Percentiles rank a stretch among this genome's conserved stretches.
Evolutionary conservation across 2,113 vertebrate genomes (phyloP).

Genomic region (Merops nubicus): DNA sequence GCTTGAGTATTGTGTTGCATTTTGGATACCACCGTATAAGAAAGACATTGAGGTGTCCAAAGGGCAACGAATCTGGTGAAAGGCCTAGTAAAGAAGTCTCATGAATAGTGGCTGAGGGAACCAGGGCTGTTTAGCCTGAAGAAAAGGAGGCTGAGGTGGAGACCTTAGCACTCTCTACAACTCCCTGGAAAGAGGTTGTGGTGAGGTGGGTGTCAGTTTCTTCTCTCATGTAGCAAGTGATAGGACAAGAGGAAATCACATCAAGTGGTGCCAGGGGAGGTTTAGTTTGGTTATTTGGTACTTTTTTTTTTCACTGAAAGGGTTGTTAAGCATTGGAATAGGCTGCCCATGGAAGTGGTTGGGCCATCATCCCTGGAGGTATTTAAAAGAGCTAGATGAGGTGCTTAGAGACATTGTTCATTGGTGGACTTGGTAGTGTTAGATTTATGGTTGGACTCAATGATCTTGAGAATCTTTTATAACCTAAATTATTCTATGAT

Average conservation of each 20-base stretch:
- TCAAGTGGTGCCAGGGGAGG: background rate
- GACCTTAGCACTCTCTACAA: fast-evolving
- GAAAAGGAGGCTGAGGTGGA: background rate
- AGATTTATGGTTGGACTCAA: background rate
- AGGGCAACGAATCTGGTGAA: fast-evolving
- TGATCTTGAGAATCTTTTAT: background rate
- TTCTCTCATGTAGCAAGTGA: background rate
- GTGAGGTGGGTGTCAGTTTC: fast-evolving
- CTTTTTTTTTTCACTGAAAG: background rate
- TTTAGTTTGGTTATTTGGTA: background rate
- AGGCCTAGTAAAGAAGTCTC: background rate
- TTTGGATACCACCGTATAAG: background rate
- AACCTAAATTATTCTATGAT: background rate
- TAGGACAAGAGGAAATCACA: background rate
- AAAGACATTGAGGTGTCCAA: background rate
- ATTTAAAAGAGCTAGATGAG: fast-evolving
- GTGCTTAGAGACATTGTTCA: background rate
- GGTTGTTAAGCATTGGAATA: background rate
- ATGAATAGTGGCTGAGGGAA: background rate
- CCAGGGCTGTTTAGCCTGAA: fast-evolving
- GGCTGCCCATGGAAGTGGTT: background rate
- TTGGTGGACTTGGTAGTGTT: background rate
- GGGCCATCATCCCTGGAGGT: background rate
- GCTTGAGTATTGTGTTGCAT: background rate
- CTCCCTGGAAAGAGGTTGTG: background rate